Evolutionary conservation across 2,113 vertebrate species (phyloP).

Genomic region (Prietella phreatophila): DNA sequence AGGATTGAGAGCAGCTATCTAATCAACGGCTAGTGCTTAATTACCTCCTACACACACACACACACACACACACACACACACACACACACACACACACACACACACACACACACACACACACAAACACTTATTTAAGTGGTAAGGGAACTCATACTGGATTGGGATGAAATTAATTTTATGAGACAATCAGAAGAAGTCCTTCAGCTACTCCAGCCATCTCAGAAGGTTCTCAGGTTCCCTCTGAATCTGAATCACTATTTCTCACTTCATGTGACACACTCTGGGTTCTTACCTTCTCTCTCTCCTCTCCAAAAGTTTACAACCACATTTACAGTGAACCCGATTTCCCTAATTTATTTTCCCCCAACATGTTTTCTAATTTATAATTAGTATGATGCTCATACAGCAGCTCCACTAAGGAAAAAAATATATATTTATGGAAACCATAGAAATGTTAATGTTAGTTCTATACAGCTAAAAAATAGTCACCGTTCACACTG

Average conservation of each 20-base stretch:
- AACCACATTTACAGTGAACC: neutral
- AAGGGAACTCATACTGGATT: slow-evolving; percentile 25
- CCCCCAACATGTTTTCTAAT: neutral
- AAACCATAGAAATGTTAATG: neutral
- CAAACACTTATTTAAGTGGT: neutral
- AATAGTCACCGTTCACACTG: neutral
- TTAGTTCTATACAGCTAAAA: neutral
- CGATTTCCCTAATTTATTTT: neutral
- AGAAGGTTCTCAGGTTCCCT: neutral
- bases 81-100: slow-evolving; percentile 68
- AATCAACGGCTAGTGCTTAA: slow-evolving; percentile 72
- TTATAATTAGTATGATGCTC: neutral
- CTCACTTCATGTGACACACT: neutral
- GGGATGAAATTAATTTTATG: neutral
- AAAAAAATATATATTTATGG: neutral
- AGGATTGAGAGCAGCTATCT: slow-evolving; percentile 69
- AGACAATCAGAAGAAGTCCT: neutral
- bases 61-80: slow-evolving; percentile 68
- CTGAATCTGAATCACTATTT: neutral
- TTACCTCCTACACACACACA: slow-evolving; percentile 69
- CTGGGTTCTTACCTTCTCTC: neutral
- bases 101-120: slow-evolving; percentile 68
- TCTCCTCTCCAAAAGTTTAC: neutral
- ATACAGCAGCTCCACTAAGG: neutral
- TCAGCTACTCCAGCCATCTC: neutral